Evolutionary conservation across 2,888 invertebrate species (phyloP).

Genomic region (Sinopyrophorus schimmeli): DNA sequence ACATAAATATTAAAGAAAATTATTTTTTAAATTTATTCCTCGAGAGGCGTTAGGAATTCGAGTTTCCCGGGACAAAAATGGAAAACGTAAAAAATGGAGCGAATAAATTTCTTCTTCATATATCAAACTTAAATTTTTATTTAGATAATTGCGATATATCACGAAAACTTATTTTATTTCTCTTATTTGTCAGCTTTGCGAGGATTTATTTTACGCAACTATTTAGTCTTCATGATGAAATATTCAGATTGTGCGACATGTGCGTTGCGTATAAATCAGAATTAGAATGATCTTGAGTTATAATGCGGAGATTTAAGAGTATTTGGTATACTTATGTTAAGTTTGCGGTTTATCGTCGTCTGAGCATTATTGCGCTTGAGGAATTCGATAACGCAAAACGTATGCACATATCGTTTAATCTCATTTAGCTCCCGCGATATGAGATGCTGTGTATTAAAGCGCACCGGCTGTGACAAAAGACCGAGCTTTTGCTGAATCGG

Average conservation of each 20-base stretch:
- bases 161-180: no score
- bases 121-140: no score
- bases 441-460: constrained; percentile 50
- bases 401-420: constrained; percentile 46
- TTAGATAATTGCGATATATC: no score
- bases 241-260: neutral
- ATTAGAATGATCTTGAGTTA: constrained; percentile 2
- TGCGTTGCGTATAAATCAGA: neutral
- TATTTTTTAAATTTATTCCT: no score
- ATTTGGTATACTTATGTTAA: constrained; percentile 11
- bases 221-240: no score
- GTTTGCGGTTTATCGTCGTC: constrained; percentile 21
- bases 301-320: constrained; percentile 5
- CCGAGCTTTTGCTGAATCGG: constrained; percentile 56
- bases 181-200: no score
- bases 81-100: no score
- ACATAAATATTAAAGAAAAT: no score
- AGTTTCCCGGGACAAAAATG: no score
- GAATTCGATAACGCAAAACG: constrained; percentile 54
- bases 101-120: no score
- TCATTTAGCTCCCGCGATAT: constrained; percentile 39
- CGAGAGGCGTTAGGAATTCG: no score
- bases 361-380: constrained; percentile 42
- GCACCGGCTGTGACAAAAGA: constrained; percentile 62
- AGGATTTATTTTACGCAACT: no score